Base-by-base conservation (phyloP, 2,888 invertebrate genomes). In the Lypha dubia region DNA sequence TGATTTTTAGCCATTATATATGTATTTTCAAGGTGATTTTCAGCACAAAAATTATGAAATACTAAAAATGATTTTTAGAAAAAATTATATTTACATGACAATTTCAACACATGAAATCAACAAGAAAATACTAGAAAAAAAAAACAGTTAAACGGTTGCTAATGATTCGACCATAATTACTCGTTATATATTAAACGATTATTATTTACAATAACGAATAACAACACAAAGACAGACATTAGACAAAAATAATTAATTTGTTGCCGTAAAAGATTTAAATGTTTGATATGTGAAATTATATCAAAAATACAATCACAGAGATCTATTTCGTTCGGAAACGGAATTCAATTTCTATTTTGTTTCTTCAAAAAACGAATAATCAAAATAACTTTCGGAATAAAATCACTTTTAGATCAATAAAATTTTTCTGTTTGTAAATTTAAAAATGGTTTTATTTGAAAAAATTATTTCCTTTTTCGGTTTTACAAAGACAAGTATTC, bases 21-120 rank as follows among this genome's bases (percentile, higher is more conserved):
- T 65, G 49, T 49, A 65, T 28, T 68, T 51, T 80, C 80, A 84
- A 84, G 84, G 80, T 77, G 80, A 68, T 73, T 62, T 38, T 7
- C 22, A 24, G 28, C 65, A 75, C 75, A 70, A 79, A n/a, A 68
- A 51, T 28, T n/a, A 17, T 8, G 28, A 58, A 17, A 17, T 58
- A 62, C 17, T 62, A 67, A 58, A 73, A 53, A 17, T 17, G 44
- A n/a, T 3, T 44, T 44, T 44, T 44, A 46, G 2, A 4, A 63
- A 53, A 65, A 35, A 74, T 5, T 28, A 32, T 13, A 58, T 51
- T 71, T 35, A 51, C 41, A 22, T 60, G 65, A 35, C 58, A 79
- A 79, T 62, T 56, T 51, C 32, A 46, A 58, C 15, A 58, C n/a
- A 17, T 17, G 17, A 28, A 60, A 60, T 46, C n/a, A 73, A 60